Conservation (phyloP, 2,797 vertebrate genomes). For the Clarias fuscus region DNA sequence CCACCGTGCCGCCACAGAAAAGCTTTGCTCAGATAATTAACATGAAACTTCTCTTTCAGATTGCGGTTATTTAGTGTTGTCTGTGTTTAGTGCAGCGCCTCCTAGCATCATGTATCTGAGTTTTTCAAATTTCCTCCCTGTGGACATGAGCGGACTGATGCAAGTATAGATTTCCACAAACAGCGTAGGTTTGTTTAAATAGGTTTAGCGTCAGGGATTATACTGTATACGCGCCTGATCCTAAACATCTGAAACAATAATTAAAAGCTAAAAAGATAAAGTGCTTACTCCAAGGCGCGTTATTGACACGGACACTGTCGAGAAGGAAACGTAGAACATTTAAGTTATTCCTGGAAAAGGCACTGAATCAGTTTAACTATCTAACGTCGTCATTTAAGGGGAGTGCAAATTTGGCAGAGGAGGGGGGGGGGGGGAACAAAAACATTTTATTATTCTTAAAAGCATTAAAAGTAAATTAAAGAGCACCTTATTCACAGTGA, state of each 20-base stretch:
- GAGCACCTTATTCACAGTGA: slow-evolving; percentile 80
- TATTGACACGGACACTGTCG: not conserved
- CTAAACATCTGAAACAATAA: not conserved
- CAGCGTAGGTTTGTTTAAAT: not conserved
- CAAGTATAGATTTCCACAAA: not conserved
- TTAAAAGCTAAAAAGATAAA: not conserved
- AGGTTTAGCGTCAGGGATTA: not conserved
- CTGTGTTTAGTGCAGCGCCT: not conserved
- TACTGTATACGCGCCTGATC: not conserved
- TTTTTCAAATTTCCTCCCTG: not conserved
- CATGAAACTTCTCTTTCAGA: not conserved
- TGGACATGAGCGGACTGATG: not conserved
- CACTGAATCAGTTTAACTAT: slow-evolving; percentile 45
- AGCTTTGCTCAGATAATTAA: not conserved
- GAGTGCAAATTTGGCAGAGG: slow-evolving; percentile 53
- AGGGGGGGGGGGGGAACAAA: slow-evolving; percentile 41
- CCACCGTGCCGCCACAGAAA: not conserved
- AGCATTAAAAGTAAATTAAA: slow-evolving; percentile 62
- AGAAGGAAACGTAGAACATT: slow-evolving; percentile 37
- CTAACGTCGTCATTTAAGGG: slow-evolving; percentile 29
- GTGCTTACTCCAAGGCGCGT: slow-evolving; percentile 40
- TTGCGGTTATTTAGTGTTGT: not conserved
- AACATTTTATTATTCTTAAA: slow-evolving; percentile 70
- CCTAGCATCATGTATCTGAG: not conserved
- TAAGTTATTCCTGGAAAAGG: slow-evolving; percentile 44